Conservation (phyloP, 2,888 invertebrate genomes). For the Philonicus albiceps region DNA sequence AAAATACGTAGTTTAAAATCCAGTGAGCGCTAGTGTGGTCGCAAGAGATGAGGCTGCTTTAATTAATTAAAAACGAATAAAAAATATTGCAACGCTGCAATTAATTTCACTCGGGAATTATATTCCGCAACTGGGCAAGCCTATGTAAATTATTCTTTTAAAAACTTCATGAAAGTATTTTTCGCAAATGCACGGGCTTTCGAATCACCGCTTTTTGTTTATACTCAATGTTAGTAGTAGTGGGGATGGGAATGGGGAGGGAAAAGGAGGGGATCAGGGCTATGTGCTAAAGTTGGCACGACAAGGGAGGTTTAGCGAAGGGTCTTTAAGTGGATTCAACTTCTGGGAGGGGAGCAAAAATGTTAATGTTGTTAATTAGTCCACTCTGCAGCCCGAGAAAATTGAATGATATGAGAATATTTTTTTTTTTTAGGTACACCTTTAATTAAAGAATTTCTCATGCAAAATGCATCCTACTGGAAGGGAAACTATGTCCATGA, state of each 20-base stretch:
- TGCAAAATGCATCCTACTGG: background rate
- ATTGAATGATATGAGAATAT: constrained; percentile 9
- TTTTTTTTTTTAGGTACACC: background rate
- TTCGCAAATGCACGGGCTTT: background rate
- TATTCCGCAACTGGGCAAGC: background rate
- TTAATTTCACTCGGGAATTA: background rate
- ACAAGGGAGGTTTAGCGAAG: too few relatives aligned
- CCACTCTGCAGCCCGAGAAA: background rate
- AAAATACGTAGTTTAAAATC: background rate
- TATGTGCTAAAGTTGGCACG: too few relatives aligned
- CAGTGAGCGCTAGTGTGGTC: background rate
- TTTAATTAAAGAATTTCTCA: background rate
- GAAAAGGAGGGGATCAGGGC: background rate
- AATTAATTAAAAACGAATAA: background rate
- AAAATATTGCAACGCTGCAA: background rate
- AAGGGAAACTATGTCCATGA: background rate
- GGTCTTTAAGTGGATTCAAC: background rate
- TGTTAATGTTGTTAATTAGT: constrained; percentile 19
- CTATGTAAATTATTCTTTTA: background rate
- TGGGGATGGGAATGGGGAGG: background rate
- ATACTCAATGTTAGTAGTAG: background rate
- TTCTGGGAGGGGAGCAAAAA: background rate
- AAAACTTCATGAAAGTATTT: background rate
- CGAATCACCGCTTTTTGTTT: background rate
- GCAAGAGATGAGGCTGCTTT: background rate